These are phyloP conservation scores for Polydrusus pterygomalis DNA, from an alignment of 2,888 invertebrate genomes.

Conservation along the genomic window DNA sequence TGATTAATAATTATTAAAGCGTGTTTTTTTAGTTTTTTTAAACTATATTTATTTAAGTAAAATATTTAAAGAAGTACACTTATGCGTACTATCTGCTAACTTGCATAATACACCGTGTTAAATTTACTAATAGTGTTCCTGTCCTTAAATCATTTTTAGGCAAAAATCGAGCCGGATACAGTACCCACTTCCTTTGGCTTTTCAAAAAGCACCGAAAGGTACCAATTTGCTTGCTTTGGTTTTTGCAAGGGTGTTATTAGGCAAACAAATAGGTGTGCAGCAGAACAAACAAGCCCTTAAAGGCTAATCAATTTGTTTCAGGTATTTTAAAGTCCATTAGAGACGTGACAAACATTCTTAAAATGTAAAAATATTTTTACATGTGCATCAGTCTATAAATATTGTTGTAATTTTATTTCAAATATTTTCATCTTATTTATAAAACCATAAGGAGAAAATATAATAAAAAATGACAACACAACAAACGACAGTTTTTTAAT, in stretches of 20 bases:
- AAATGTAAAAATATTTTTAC: no score
- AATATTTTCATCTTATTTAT: no score
- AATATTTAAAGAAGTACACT: background rate
- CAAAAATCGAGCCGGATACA: background rate
- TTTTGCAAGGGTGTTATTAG: conserved; percentile 20
- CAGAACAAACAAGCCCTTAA: conserved; percentile 5
- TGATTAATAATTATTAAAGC: no score
- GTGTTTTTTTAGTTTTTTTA: no score
- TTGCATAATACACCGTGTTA: background rate
- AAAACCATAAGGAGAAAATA: no score
- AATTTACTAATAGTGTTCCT: background rate
- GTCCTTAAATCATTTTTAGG: background rate
- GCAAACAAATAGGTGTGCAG: conserved; percentile 15
- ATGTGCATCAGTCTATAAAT: no score
- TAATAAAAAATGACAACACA: no score
- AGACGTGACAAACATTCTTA: background rate
- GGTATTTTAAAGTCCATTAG: background rate
- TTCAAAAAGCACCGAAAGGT: conserved; percentile 18
- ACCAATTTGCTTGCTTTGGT: conserved; percentile 7
- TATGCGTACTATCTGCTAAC: no score
- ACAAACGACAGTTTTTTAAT: no score
- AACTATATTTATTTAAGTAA: no score
- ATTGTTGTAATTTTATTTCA: no score
- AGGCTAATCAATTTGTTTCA: background rate
- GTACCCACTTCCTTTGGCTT: conserved; percentile 10